These are phyloP conservation scores for Orthosia gracilis DNA, from an alignment of 2,888 invertebrate species.

Conservation along the genomic window DNA sequence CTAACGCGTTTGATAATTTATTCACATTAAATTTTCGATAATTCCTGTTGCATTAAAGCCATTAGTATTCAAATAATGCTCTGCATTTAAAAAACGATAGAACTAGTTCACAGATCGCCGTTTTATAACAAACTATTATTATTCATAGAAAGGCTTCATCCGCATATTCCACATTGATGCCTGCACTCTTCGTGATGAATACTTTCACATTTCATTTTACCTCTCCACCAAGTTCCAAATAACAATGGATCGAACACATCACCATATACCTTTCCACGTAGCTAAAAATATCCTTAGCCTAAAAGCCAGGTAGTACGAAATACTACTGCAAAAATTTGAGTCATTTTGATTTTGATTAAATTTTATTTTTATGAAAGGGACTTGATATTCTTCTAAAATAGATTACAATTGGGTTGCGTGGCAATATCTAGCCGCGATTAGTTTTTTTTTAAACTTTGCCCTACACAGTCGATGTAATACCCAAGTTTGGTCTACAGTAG, in stretches of 20 bases:
- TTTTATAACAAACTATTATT: slow-evolving; percentile 16
- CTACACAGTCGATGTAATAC: too few relatives aligned
- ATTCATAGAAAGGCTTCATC: background rate
- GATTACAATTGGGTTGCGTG: too few relatives aligned
- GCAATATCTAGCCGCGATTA: too few relatives aligned
- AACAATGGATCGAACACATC: slow-evolving; percentile 17
- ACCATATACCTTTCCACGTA: slow-evolving; percentile 20
- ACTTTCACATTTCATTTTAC: slow-evolving; percentile 1
- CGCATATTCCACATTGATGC: background rate
- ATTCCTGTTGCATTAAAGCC: too few relatives aligned
- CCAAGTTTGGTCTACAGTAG: too few relatives aligned
- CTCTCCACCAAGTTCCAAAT: slow-evolving; percentile 2
- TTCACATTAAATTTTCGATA: too few relatives aligned
- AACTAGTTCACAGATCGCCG: background rate
- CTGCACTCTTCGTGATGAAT: background rate
- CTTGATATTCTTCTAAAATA: too few relatives aligned
- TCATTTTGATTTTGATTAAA: too few relatives aligned
- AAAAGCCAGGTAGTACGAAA: slow-evolving; percentile 4
- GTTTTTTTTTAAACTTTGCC: too few relatives aligned
- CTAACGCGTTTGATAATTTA: too few relatives aligned
- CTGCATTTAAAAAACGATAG: slow-evolving; percentile 3
- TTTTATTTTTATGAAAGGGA: too few relatives aligned
- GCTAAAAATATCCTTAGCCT: slow-evolving; percentile 17
- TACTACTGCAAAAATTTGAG: too few relatives aligned
- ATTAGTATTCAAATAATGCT: background rate